Base-by-base conservation (phyloP, 92 coral and sea anemone species). In the Palythoa grandis region DNA sequence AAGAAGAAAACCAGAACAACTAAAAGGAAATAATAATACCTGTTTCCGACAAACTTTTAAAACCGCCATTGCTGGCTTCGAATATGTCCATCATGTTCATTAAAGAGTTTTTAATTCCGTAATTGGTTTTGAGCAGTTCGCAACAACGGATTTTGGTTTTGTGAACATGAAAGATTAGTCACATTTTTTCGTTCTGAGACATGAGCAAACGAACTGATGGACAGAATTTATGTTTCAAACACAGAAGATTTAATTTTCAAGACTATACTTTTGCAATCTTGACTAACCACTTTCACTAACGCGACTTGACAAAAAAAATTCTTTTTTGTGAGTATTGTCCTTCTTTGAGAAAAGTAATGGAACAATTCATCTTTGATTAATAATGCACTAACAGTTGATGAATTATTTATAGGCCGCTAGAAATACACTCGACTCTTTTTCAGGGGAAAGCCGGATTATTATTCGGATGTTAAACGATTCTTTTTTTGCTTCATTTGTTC, bases 401-500 rank as follows among this genome's bases (percentile, higher is more conserved):
- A 5, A 19, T 13, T 69, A 24, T 69, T 37, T 29, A 29, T 22
- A 29, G 47, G 9, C 74, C 40, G 48, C 74, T 69, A 11, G 14
- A 61, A 24, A 4, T 0, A 25, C 5, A 12, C 65, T 69, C 11
- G 24, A 23, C 25, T 23, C 40, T 69, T 69, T 69, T 69, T 25
- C 7, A 19, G 5, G 12, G 35, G 70, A 65, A 65, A 65, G n/a
- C n/a, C n/a, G n/a, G 25, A n/a, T 69, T 25, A 22, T 29, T 22
- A 29, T 37, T 69, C 47, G 43, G 48, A 69, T 69, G 74, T 29
- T 69, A 69, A 69, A 16, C 40, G 47, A 69, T 52, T 80, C 23
- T 80, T 16, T 79, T 20, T 47, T 20, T 79, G 29, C 35, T 29
- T 29, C 35, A 43, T 80, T 80, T 79, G 35, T 52, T 65, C 61